Evolutionary conservation across 2,113 vertebrate genomes (phyloP), one percentile per base, ranked within the genome.

Genomic region (Labeo catla): DNA sequence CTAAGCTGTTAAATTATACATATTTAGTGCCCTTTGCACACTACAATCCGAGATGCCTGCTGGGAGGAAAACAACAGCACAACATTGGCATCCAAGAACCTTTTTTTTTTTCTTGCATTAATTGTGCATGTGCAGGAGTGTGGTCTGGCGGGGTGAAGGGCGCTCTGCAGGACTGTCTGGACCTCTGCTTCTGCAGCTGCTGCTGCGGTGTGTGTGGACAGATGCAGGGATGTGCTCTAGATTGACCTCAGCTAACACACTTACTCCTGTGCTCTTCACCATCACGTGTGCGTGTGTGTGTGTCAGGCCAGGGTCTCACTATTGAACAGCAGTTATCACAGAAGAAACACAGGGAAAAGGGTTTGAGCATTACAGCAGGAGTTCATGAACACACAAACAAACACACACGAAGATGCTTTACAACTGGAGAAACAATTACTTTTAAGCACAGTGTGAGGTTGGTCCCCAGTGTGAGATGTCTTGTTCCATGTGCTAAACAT

Each of bases 391-490:
- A 50, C 76, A 76, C 36, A 81, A 50, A 76, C 68, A 86, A 28
- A 80, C 34, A 79, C 59, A 68, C 39, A 50, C 43, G 13, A 50
- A 74, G 83, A 81, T 43, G 66, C 79, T 83, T 81, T 61, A 81
- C 72, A 84, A 59, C 34, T 59, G 13, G 21, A 72, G 36, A 84
- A 74, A 84, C 66, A 84, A 84, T 84, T 84, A 84, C 82, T 84
- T 73, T 73, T 36, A 8, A 84, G 19, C 68, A 43, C 82, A 84
- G 68, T 59, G 68, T 84, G 82, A 73, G 68, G 45, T 2, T 28
- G 3, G 19, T 82, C 65, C 47, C 63, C 23, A n/a, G 68, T 34
- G 50, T n/a, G 49, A 72, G 66, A 73, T 54, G 65, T 83, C 43
- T 83, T 68, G 23, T 70, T 39, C 47, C 10, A 0, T 70, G 81